Base-by-base conservation (phyloP, 2,888 invertebrate genomes). In the Cosmia pyralina region DNA sequence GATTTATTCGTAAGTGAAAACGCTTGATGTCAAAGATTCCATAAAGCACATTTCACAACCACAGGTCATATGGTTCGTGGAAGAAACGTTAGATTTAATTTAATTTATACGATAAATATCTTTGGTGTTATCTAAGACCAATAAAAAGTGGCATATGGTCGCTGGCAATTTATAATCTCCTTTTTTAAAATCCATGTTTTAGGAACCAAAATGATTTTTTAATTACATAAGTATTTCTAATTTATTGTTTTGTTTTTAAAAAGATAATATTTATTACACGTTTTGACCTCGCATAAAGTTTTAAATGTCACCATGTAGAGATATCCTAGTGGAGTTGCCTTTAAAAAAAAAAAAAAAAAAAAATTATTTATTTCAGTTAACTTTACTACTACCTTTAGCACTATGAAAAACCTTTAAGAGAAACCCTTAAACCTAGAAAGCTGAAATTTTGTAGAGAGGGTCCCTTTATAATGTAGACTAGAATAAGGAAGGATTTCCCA, bases 171-270 rank as follows among this genome's bases (percentile, higher is more conserved):
- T 82, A 79, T 79, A 71, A 82, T 75, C 70, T 69, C 13, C 17
- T 62, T n/a, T n/a, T n/a, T n/a, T n/a, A n/a, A n/a, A n/a, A 69
- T 59, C 66, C 70, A 79, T 71, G 55, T 79, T 82, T 79, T 57
- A 67, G 66, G 65, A 78, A 62, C 41, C 38, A 82, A 74, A 73
- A 63, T 19, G 11, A 66, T 64, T 72, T 80, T 78, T 71, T 75
- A 69, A 81, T 81, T 81, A 52, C 79, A 69, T 82, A 81, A 79
- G 71, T 79, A 53, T 79, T 71, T 75, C n/a, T 69, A 82, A 81
- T 75, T 81, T 81, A 82, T 81, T 82, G 81, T 81, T 81, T 59
- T 71, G 75, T 75, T 82, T 78, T 53, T 63, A 50, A 63, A 69
- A 52, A 66, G 28, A 60, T 41, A 57, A 58, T 68, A 78, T 70